Conservation (phyloP, 30 jellyfish, hydroid and myxozoan species). For the Nemopilema nomurai region DNA sequence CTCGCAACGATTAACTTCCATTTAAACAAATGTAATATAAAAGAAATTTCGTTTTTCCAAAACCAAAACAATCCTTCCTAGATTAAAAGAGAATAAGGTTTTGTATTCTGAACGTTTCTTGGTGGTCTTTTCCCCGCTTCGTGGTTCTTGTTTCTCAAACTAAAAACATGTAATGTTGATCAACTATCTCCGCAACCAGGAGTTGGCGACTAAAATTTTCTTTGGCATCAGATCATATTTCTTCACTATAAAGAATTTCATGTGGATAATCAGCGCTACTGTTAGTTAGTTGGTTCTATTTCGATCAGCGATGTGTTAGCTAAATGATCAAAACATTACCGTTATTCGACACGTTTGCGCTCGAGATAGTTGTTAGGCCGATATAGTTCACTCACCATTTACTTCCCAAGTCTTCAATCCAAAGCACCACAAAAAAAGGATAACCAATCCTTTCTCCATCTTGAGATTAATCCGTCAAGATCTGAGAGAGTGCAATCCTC, state of each 20-base stretch:
- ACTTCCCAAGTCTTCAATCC: neutral
- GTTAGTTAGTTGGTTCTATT: too few relatives aligned
- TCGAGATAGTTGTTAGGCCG: slow-evolving; percentile 18
- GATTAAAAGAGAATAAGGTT: neutral
- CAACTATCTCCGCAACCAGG: too few relatives aligned
- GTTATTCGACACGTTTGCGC: slow-evolving; percentile 9
- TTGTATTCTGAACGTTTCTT: neutral
- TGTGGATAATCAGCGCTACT: neutral
- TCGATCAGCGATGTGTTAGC: neutral
- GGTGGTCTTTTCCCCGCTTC: too few relatives aligned
- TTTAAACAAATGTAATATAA: too few relatives aligned
- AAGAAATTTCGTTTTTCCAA: neutral
- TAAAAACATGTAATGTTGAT: too few relatives aligned
- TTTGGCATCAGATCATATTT: too few relatives aligned
- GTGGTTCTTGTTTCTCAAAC: too few relatives aligned
- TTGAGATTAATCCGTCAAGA: neutral
- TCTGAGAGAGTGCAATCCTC: neutral
- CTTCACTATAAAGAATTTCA: too few relatives aligned
- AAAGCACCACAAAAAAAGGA: neutral
- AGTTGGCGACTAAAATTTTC: too few relatives aligned
- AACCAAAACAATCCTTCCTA: neutral
- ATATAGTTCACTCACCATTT: slow-evolving; percentile 20
- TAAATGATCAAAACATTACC: neutral
- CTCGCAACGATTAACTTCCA: neutral
- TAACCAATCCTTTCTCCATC: slow-evolving; percentile 12